These are phyloP conservation scores for Rambutsinella grinnellia DNA, from an alignment of 2,888 invertebrate species.

Conservation along the genomic window DNA sequence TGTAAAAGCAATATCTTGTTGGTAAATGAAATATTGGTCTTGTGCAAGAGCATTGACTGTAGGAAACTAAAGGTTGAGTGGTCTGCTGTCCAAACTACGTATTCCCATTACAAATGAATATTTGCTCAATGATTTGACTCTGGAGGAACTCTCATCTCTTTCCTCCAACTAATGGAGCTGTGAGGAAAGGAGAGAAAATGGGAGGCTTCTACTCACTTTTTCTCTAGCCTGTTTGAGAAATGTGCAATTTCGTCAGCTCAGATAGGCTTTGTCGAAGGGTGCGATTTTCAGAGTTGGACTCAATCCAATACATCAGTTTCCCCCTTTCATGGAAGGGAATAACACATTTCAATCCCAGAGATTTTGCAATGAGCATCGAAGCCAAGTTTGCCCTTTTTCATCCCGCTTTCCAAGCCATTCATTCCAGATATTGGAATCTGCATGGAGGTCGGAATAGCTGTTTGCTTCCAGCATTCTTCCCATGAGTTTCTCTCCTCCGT, in stretches of 20 bases:
- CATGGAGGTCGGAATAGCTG: slow-evolving; percentile 11
- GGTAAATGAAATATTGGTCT: no score
- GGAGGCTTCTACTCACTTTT: background rate
- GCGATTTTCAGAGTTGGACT: slow-evolving; percentile 63
- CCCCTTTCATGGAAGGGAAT: slow-evolving; percentile 39
- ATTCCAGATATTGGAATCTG: slow-evolving; percentile 51
- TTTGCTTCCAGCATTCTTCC: slow-evolving; percentile 16
- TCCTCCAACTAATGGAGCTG: background rate
- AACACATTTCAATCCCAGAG: slow-evolving; percentile 63
- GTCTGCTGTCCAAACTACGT: background rate
- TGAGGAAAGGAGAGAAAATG: slow-evolving; percentile 15
- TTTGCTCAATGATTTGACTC: no score
- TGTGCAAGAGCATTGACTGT: no score
- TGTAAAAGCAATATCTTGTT: no score
- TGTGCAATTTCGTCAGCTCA: slow-evolving; percentile 63
- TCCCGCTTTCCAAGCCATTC: slow-evolving; percentile 53
- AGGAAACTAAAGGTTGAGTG: no score
- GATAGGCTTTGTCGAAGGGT: slow-evolving; percentile 47
- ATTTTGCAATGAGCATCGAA: slow-evolving; percentile 58
- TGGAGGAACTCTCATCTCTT: no score
- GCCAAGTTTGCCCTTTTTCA: slow-evolving; percentile 48
- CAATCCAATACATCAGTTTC: slow-evolving; percentile 65
- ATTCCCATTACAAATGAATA: background rate
- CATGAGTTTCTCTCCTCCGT: slow-evolving; percentile 6
- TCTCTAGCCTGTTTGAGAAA: slow-evolving; percentile 53